These are phyloP conservation scores for Nanger granti DNA, from an alignment of 2,113 vertebrate genomes.

Conservation along the genomic window DNA sequence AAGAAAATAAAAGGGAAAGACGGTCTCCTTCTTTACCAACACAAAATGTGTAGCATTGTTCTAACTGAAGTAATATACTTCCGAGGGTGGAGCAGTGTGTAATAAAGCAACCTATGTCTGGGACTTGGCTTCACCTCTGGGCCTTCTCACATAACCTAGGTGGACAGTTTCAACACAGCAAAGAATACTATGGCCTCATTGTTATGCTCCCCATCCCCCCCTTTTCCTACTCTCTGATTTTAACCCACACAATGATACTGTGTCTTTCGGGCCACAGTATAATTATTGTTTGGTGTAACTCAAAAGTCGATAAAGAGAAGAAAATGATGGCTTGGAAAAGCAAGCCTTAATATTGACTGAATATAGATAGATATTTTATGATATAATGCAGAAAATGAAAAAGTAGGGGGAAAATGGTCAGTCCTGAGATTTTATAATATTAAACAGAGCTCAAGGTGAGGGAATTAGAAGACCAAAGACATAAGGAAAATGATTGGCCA, in stretches of 20 bases:
- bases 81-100: background rate
- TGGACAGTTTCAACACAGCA: conserved; percentile 45
- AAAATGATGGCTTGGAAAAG: background rate
- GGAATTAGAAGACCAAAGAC: background rate
- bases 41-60: conserved; percentile 57
- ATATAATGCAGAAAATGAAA: conserved; percentile 16
- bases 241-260: conserved; percentile 30
- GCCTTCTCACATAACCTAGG: conserved; percentile 48
- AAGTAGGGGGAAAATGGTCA: background rate
- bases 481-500: background rate
- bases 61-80: conserved; percentile 57
- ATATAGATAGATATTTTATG: background rate
- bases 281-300: conserved; percentile 41
- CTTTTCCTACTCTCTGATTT: conserved; percentile 4
- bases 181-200: conserved; percentile 30
- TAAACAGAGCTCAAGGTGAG: background rate
- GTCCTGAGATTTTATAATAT: background rate
- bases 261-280: background rate
- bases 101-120: conserved; percentile 22
- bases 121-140: conserved; percentile 31
- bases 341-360: background rate
- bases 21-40: conserved; percentile 23
- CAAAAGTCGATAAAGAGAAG: conserved; percentile 29
- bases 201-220: background rate
- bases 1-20: conserved; percentile 47